phyloP scores from a whole-genome alignment of 1,140 invertebrate genomes.

The Drosophila subobscura region DNA sequence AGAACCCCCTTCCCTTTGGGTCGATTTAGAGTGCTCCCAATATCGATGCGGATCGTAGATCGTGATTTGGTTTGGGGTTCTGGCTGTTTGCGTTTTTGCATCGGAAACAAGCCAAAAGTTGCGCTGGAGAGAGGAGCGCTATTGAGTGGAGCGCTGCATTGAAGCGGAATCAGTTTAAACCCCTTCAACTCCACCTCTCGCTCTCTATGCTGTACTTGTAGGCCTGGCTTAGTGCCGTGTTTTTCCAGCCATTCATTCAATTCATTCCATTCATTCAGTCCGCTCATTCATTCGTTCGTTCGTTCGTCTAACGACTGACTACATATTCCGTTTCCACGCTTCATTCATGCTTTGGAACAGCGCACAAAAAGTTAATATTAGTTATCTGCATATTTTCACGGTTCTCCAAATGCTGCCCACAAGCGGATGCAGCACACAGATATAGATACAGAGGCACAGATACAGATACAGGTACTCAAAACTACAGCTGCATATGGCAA shows the following conservation, averaged over 20 bases:
- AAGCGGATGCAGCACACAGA: slow-evolving; percentile 55
- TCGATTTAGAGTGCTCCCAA: slow-evolving; percentile 52
- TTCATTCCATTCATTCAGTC: neutral
- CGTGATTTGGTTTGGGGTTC: no score
- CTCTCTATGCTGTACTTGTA: no score
- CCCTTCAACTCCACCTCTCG: neutral
- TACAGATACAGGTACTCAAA: slow-evolving; percentile 12
- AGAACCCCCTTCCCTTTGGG: slow-evolving; percentile 19
- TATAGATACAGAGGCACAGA: slow-evolving; percentile 20
- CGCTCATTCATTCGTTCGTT: slow-evolving; percentile 51
- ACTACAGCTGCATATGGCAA: slow-evolving; percentile 18
- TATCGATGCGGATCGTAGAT: slow-evolving; percentile 23
- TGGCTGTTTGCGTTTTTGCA: slow-evolving; percentile 51
- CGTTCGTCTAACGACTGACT: slow-evolving; percentile 62
- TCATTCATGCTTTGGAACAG: slow-evolving; percentile 75
- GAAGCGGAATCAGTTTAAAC: slow-evolving; percentile 31
- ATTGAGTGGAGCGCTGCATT: slow-evolving; percentile 27
- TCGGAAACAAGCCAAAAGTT: slow-evolving; percentile 10
- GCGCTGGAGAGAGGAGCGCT: neutral
- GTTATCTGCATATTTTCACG: slow-evolving; percentile 82
- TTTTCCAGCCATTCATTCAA: no score
- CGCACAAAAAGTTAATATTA: slow-evolving; percentile 76
- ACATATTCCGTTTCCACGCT: slow-evolving; percentile 64
- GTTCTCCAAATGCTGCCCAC: slow-evolving; percentile 73
- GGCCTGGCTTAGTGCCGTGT: no score